These are phyloP conservation scores for Vulpes vulpes DNA, from an alignment of 2,113 vertebrate species.

Conservation along the genomic window DNA sequence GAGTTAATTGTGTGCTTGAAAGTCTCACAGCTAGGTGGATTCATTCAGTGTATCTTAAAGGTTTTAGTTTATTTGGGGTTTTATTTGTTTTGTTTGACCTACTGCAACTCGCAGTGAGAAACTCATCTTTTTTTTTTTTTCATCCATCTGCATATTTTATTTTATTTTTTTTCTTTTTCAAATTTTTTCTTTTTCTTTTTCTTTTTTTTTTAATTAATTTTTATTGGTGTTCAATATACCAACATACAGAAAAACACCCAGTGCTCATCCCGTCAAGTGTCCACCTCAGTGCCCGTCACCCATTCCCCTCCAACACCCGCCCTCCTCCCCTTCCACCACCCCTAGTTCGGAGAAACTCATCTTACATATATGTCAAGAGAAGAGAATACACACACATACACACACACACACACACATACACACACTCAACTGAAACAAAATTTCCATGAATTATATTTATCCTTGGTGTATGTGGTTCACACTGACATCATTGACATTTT, in stretches of 20 bases:
- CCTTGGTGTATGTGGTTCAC: background rate
- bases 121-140: too few species aligned
- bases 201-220: too few species aligned
- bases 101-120: background rate
- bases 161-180: too few species aligned
- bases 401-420: background rate
- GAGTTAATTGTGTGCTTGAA: constrained; percentile 1
- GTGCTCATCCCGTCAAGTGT: too few species aligned
- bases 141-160: too few species aligned
- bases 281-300: too few species aligned
- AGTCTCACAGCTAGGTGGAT: background rate
- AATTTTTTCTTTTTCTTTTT: too few species aligned
- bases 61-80: background rate
- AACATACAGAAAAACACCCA: too few species aligned
- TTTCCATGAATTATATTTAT: background rate
- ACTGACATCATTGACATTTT: background rate
- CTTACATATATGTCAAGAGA: background rate
- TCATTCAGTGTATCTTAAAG: background rate
- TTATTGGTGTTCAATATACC: too few species aligned
- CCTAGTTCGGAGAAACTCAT: constrained; percentile 8
- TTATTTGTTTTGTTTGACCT: background rate
- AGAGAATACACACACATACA: background rate
- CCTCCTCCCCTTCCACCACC: too few species aligned
- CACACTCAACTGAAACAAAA: background rate
- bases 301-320: too few species aligned